phyloP scores from a whole-genome alignment of 1,140 invertebrate species.

The Drosophila murphyi region DNA sequence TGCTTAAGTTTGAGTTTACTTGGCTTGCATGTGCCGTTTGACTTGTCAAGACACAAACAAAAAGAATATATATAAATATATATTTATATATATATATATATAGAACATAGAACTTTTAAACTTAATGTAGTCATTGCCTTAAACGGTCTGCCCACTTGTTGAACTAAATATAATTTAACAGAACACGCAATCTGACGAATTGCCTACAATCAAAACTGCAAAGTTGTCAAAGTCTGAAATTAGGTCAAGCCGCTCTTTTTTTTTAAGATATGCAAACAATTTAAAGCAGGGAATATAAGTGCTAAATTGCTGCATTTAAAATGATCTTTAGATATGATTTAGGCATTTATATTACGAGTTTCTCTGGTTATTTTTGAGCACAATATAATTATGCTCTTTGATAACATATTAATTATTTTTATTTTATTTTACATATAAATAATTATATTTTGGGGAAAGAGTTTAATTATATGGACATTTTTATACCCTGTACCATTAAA shows the following conservation, averaged over 20 bases:
- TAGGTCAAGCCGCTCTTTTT: not conserved
- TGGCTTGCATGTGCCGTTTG: slow-evolving; percentile 39
- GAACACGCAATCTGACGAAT: slow-evolving; percentile 30
- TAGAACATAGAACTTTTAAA: slow-evolving; percentile 29
- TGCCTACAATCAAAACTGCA: not conserved
- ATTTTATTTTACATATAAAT: too few species aligned
- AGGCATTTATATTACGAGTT: too few species aligned
- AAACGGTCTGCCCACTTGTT: slow-evolving; percentile 67
- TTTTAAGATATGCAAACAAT: not conserved
- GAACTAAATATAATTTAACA: slow-evolving; percentile 67
- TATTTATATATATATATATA: too few species aligned
- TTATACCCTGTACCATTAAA: too few species aligned
- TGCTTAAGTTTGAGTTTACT: slow-evolving; percentile 43
- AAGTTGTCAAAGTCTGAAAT: not conserved
- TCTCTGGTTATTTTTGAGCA: too few species aligned
- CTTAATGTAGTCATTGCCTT: slow-evolving; percentile 53
- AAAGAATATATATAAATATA: not conserved
- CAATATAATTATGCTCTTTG: too few species aligned
- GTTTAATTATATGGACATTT: too few species aligned
- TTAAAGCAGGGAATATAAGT: too few species aligned
- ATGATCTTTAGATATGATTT: too few species aligned
- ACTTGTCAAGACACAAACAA: slow-evolving; percentile 10
- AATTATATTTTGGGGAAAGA: too few species aligned
- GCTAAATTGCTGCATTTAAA: not conserved
- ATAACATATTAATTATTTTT: too few species aligned